phyloP scores from a whole-genome alignment of 1,140 invertebrate genomes.

The Bombus polaris region DNA sequence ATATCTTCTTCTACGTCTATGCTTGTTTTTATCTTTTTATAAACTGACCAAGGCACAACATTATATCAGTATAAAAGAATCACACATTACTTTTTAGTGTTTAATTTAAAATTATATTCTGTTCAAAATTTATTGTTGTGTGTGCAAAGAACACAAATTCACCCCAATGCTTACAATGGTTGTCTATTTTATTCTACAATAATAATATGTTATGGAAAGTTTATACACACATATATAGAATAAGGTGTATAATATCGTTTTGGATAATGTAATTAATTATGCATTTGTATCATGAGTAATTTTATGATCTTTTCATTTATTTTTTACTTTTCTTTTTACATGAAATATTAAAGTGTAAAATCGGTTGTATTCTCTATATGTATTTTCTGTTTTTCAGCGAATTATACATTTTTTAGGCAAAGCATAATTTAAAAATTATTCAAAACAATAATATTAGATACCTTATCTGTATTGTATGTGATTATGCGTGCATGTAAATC shows the following conservation, averaged over 20 bases:
- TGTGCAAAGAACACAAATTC: conserved; percentile 54
- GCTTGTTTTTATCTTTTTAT: conserved; percentile 5
- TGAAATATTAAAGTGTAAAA: not conserved
- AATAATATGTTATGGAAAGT: conserved; percentile 62
- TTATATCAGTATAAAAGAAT: conserved; percentile 36
- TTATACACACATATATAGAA: conserved; percentile 12
- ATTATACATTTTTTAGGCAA: conserved; percentile 4
- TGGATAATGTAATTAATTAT: conserved; percentile 22
- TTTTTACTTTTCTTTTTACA: not conserved
- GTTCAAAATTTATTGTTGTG: conserved; percentile 29
- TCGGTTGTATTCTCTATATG: not conserved
- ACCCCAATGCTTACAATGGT: conserved; percentile 58
- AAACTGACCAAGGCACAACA: conserved; percentile 45
- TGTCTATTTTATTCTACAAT: conserved; percentile 66
- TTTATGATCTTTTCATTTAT: not conserved
- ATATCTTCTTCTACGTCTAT: conserved; percentile 14
- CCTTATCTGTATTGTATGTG: not conserved
- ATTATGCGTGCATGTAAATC: conserved; percentile 42
- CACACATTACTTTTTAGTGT: not conserved
- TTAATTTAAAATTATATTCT: conserved; percentile 22
- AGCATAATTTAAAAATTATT: conserved; percentile 26
- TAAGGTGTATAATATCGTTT: not conserved
- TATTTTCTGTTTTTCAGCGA: not conserved
- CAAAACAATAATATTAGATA: not conserved
- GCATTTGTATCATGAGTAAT: not conserved